Evolutionary conservation across 2,888 invertebrate genomes (phyloP), one percentile per base, ranked within the genome.

Genomic region (Clepsis dumicolana): DNA sequence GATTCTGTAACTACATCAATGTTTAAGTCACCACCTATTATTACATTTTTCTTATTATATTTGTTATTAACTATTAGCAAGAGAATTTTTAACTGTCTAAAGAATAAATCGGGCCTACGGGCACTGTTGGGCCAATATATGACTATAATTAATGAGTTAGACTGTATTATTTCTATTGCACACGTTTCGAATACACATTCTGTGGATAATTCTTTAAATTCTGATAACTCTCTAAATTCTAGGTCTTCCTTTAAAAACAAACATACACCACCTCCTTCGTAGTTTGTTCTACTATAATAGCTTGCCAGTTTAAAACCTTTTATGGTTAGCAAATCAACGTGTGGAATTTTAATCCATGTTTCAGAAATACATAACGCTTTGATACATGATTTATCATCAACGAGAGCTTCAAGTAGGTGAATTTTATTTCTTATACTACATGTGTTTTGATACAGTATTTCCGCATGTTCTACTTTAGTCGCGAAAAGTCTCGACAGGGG

Each of bases 61-160:
- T 29, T 29, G 7, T 29, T 29, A 29, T 29, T 29, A 29, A 29
- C 29, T 38, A n/a, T n/a, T n/a, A n/a, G n/a, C n/a, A n/a, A n/a
- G n/a, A n/a, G n/a, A n/a, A n/a, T n/a, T n/a, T n/a, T n/a, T n/a
- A n/a, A n/a, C n/a, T n/a, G n/a, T n/a, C n/a, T n/a, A n/a, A n/a
- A n/a, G n/a, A n/a, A n/a, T n/a, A n/a, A n/a, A n/a, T n/a, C n/a
- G n/a, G n/a, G n/a, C n/a, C n/a, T n/a, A n/a, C n/a, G n/a, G n/a
- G n/a, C n/a, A n/a, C n/a, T n/a, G n/a, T n/a, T n/a, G 5, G 71
- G 70, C 73, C 74, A 73, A 18, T 75, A 75, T 16, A 74, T 24
- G 24, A 44, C 52, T 32, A 76, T 68, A 8, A 74, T 8, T 21
- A 76, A n/a, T 2, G 72, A 0, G 59, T 74, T 70, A 7, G 29